Evolutionary conservation across 2,888 invertebrate genomes (phyloP).

Genomic region (Coelopa pilipes): DNA sequence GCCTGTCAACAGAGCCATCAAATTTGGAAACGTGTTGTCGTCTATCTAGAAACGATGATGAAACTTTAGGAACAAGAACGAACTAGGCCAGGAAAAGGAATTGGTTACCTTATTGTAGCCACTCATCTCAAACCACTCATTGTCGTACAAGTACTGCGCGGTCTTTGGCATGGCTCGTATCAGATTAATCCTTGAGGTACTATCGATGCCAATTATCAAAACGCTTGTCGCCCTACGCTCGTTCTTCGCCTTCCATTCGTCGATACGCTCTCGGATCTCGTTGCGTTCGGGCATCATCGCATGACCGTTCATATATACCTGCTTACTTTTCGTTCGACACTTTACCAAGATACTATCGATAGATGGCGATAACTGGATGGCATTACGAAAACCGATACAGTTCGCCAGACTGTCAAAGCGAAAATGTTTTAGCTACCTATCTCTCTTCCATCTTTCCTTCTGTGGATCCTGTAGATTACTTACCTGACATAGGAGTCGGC

Average conservation of each 20-base stretch:
- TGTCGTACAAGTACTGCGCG: conserved; percentile 73
- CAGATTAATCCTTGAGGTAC: conserved; percentile 83
- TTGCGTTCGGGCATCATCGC: conserved; percentile 69
- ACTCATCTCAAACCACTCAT: conserved; percentile 77
- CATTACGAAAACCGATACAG: conserved; percentile 68
- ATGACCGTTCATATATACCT: conserved; percentile 68
- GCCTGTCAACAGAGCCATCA: conserved; percentile 85
- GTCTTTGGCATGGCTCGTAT: conserved; percentile 81
- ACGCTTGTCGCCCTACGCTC: conserved; percentile 70
- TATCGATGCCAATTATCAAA: conserved; percentile 85
- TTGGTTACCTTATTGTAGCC: conserved; percentile 76
- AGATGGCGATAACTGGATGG: conserved; percentile 58
- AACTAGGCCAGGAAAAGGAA: neutral
- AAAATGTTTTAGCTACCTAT: neutral
- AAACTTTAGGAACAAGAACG: neutral
- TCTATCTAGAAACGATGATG: conserved; percentile 71
- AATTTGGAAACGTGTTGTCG: conserved; percentile 91
- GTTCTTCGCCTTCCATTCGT: conserved; percentile 51
- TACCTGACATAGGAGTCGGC: conserved; percentile 58
- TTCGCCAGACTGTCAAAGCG: conserved; percentile 48
- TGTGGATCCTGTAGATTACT: too few relatives aligned
- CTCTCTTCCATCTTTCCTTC: neutral
- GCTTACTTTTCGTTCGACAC: conserved; percentile 64
- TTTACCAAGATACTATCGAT: conserved; percentile 69
- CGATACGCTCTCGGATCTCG: conserved; percentile 68